Base-by-base conservation (phyloP, 2,113 vertebrate species). In the Micronisus gabar region DNA sequence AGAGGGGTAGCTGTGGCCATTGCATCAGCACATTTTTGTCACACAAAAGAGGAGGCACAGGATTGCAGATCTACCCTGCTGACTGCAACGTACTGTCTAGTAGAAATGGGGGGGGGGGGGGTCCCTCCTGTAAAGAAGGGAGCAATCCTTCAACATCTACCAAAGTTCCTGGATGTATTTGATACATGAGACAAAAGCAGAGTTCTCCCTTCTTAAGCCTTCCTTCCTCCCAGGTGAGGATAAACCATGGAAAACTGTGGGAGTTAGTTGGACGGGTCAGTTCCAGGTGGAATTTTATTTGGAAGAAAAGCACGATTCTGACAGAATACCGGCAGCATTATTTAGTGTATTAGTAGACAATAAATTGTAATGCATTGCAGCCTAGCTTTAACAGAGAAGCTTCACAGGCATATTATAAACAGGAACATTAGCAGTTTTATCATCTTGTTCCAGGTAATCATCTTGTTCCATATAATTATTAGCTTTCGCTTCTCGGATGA, bases 371-470 rank as follows among this genome's bases (percentile, higher is more conserved):
- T 29, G 34, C 19, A 29, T 56, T 92, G 50, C 66, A 91, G 63
- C 43, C 29, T 15, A 26, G 27, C 11, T 91, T 93, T 92, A 86
- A 83, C 53, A 85, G 88, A 84, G 86, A 61, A 81, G 52, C 47
- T 95, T 78, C 86, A 78, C n/a, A 66, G 74, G 80, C 85, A 23
- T 53, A 73, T 56, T 88, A 86, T 43, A 83, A 82, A 90, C 66
- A 95, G 80, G 88, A 93, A 84, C 82, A 95, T 96, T 88, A 96
- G 61, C 65, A 91, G 45, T 90, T 97, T 95, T 96, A 96, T 96
- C 89, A 95, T 96, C 97, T 96, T 96, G 82, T 95, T 96, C 87
- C 93, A 97, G 75, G 94, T 97, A 93, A 95, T 95, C 94, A 82
- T 95, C 91, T 84, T 89, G 87, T 93, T 94, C 80, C 78, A 71